Conservation (phyloP, 1,140 invertebrate species). For the Lithobius niger region DNA sequence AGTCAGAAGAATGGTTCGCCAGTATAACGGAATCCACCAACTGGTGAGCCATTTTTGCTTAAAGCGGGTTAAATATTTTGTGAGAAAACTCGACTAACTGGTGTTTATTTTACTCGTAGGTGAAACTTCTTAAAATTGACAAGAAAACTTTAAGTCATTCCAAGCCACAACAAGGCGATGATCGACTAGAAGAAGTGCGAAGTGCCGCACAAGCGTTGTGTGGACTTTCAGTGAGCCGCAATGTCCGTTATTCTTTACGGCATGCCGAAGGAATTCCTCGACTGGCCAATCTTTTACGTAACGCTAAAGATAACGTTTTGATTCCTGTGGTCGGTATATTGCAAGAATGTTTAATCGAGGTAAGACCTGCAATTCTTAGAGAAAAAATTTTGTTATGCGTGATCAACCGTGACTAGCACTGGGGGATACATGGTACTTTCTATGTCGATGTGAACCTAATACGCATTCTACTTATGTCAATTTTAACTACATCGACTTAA, state of each 20-base stretch:
- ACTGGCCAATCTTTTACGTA: constrained; percentile 52
- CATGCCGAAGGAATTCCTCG: constrained; percentile 67
- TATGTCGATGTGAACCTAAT: too few species aligned
- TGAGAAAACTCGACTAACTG: background rate
- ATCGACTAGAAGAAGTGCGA: constrained; percentile 53
- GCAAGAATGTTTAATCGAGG: constrained; percentile 56
- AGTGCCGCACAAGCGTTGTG: constrained; percentile 73
- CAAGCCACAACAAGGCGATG: constrained; percentile 37
- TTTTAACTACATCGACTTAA: too few species aligned
- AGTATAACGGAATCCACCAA: constrained; percentile 62
- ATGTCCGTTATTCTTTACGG: constrained; percentile 72
- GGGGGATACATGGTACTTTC: too few species aligned
- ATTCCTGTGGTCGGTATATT: constrained; percentile 74
- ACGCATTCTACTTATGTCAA: too few species aligned
- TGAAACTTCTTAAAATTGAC: background rate
- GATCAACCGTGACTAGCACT: too few species aligned
- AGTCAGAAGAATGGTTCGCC: constrained; percentile 69
- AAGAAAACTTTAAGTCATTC: constrained; percentile 8
- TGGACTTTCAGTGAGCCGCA: constrained; percentile 66
- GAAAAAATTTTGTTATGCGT: too few species aligned
- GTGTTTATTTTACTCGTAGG: background rate
- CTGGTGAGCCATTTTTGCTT: constrained; percentile 39
- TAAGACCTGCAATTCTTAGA: constrained; percentile 23
- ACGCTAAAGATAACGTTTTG: constrained; percentile 37
- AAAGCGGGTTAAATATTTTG: too few species aligned